phyloP scores from a whole-genome alignment of 2,113 vertebrate species.

The Urocolius indicus region DNA sequence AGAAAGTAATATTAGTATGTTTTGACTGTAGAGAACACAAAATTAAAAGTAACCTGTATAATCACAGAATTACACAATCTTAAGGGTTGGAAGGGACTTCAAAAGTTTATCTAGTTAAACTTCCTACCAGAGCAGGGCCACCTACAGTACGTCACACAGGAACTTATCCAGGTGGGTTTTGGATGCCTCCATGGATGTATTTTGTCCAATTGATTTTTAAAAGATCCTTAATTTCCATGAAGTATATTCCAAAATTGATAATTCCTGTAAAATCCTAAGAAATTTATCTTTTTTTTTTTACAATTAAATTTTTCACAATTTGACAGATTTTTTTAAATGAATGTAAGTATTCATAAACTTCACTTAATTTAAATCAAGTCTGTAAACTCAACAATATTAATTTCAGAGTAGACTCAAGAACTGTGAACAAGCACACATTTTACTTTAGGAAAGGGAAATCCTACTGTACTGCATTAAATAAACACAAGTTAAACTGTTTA shows the following conservation, averaged over 20 bases:
- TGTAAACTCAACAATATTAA: not conserved
- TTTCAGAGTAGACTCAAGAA: not conserved
- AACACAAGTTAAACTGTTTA: not conserved
- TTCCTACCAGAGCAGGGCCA: too few relatives aligned
- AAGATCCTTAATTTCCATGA: not conserved
- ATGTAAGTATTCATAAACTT: not conserved
- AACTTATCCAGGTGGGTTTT: too few relatives aligned
- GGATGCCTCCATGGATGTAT: not conserved
- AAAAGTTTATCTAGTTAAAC: too few relatives aligned
- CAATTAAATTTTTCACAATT: not conserved
- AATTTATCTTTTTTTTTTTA: not conserved
- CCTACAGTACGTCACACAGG: too few relatives aligned
- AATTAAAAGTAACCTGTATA: not conserved
- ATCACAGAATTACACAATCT: not conserved
- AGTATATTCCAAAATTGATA: not conserved
- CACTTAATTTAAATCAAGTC: not conserved
- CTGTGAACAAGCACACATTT: not conserved
- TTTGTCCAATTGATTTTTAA: not conserved
- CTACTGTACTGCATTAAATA: not conserved
- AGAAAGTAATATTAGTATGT: not conserved
- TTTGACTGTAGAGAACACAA: not conserved
- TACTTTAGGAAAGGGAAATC: not conserved
- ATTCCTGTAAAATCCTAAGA: not conserved
- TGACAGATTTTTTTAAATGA: not conserved
- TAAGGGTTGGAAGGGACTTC: too few relatives aligned